Evolutionary conservation across 2,797 vertebrate genomes (phyloP), one percentile per base, ranked within the genome.

Genomic region (Toxotes lorentzi): DNA sequence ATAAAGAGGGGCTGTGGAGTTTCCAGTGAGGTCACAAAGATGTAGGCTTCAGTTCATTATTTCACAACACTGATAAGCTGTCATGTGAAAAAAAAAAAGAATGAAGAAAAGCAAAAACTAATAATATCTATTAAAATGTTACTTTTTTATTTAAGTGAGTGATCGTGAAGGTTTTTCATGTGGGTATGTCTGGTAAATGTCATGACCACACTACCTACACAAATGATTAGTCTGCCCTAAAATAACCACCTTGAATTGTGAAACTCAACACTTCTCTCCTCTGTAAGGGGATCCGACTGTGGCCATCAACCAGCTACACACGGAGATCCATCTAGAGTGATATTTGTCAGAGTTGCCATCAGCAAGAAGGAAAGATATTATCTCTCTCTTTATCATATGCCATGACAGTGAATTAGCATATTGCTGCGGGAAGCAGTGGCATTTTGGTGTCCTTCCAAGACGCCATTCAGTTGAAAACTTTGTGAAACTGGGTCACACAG

Each of bases 1-100:
- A 76, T 82, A 40, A 77, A 77, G 41, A 72, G 57, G 32, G 40
- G 73, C 59, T 61, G 51, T 1, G 88, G 87, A 90, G 72, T 93
- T 94, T 82, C 91, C 92, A 62, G 21, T 91, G 87, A 91, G 59
- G 64, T 91, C 89, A 87, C 60, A 38, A 38, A 78, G 6, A 76
- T 64, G 59, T 66, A 34, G 56, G 47, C 23, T 71, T 32, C 27
- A 66, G 53, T 48, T 82, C 51, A 67, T 41, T 9, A 30, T 83
- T 70, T 79, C 62, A 21, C 58, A 64, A 71, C 41, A 51, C 9
- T 76, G 13, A 41, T 32, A 30, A 1, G 13, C 9, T 34, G 45
- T 45, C 5, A 7, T 43, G 24, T 64, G 51, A 62, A 77, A 38
- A 53, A 38, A 48, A 34, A 35, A 50, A 47, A 24, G 14, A 23